Conservation (phyloP, 2,888 invertebrate genomes). For the Trilocha varians region DNA sequence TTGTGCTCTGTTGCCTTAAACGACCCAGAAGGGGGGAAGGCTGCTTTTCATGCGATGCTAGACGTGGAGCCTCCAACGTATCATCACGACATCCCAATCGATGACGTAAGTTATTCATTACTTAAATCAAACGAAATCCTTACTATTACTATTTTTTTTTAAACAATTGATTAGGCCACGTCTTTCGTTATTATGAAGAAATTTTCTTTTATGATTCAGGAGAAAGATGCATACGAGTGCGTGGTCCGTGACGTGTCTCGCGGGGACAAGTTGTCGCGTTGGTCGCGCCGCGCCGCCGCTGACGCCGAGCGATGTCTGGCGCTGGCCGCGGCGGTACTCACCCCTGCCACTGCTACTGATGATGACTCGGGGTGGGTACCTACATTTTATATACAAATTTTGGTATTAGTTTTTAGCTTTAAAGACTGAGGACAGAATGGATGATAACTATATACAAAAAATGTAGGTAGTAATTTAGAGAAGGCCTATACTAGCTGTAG, state of each 20-base stretch:
- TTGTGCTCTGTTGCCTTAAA: conserved; percentile 91
- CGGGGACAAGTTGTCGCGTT: conserved; percentile 56
- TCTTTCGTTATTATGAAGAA: too few relatives aligned
- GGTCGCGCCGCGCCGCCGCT: conserved; percentile 56
- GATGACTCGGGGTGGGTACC: conserved; percentile 38
- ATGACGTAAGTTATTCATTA: conserved; percentile 61
- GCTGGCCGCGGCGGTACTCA: conserved; percentile 60
- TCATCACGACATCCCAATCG: conserved; percentile 59
- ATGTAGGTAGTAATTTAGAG: too few relatives aligned
- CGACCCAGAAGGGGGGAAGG: conserved; percentile 94
- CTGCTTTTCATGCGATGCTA: conserved; percentile 90
- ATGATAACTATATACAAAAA: too few relatives aligned
- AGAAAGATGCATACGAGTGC: conserved; percentile 56
- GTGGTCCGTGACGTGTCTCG: conserved; percentile 63
- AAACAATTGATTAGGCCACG: too few relatives aligned
- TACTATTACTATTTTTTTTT: too few relatives aligned
- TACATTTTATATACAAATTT: not conserved
- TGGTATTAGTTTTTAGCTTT: too few relatives aligned
- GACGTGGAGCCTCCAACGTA: conserved; percentile 80
- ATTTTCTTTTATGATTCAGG: conserved; percentile 24
- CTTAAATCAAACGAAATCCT: too few relatives aligned
- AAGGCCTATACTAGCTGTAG: too few relatives aligned
- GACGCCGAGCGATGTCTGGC: conserved; percentile 63
- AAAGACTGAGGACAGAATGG: too few relatives aligned
- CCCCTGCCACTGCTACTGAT: conserved; percentile 34